Percentiles rank a stretch among this genome's conserved stretches.
phyloP scores from a whole-genome alignment of 2,888 invertebrate species.

The Dasypogon diadema region DNA sequence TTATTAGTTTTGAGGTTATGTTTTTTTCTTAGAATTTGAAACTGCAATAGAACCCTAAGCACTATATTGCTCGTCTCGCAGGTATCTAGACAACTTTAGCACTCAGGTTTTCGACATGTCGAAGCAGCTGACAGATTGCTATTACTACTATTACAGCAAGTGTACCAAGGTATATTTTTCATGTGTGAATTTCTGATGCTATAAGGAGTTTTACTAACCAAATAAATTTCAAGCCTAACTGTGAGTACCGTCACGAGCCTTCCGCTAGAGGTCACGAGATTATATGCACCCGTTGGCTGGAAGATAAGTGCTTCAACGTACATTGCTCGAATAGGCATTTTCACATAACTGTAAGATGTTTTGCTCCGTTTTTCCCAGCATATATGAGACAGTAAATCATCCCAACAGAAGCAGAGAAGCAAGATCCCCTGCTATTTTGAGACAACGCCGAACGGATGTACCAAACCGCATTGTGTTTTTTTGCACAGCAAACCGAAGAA shows the following conservation, averaged over 20 bases:
- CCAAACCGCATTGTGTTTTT: conserved; percentile 87
- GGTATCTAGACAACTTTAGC: conserved; percentile 56
- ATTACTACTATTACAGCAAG: conserved; percentile 89
- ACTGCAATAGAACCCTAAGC: background rate
- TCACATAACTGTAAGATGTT: conserved; percentile 78
- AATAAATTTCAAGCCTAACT: too few relatives aligned
- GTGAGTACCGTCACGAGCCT: conserved; percentile 82
- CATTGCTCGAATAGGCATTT: conserved; percentile 87
- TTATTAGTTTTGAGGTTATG: too few relatives aligned
- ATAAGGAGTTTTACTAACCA: too few relatives aligned
- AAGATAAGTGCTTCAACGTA: conserved; percentile 82
- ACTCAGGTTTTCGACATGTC: conserved; percentile 72
- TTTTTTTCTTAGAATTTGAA: too few relatives aligned
- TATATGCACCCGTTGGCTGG: conserved; percentile 85
- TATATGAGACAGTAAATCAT: too few relatives aligned
- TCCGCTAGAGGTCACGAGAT: conserved; percentile 85
- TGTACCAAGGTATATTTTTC: conserved; percentile 78
- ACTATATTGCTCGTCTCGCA: too few relatives aligned
- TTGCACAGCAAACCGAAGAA: conserved; percentile 70
- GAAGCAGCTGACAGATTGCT: conserved; percentile 86
- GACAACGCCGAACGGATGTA: conserved; percentile 85
- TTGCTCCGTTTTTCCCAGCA: too few relatives aligned
- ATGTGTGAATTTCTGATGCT: too few relatives aligned
- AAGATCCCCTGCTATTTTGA: conserved; percentile 90
- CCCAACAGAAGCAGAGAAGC: conserved; percentile 82